A percentile compares a stretch with the other conserved stretches of the same genome.
Conservation (phyloP, 2,797 vertebrate species). For the Propithecus deckenii region DNA sequence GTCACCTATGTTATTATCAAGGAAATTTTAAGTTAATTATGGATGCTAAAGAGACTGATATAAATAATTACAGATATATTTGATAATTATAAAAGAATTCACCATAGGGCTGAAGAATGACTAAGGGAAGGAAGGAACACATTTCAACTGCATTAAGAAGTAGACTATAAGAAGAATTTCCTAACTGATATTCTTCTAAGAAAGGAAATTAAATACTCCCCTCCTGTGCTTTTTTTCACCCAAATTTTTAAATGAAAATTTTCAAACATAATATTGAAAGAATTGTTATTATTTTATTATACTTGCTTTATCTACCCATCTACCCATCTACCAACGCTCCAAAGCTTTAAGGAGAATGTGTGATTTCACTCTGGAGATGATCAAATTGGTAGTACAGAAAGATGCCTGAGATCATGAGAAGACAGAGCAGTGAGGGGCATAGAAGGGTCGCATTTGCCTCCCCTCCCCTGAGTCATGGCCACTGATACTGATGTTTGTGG, state of each 20-base stretch:
- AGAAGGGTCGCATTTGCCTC: neutral
- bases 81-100: neutral
- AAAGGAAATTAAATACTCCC: neutral
- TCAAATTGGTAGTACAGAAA: neutral
- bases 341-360: neutral
- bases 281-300: neutral
- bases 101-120: neutral
- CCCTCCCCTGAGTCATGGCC: neutral
- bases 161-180: constrained; percentile 7
- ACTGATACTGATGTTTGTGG: neutral
- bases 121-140: neutral
- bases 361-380: neutral
- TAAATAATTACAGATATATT: neutral
- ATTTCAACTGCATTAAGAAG: constrained; percentile 22
- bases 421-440: rapidly evolving
- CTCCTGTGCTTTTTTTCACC: neutral
- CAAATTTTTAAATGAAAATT: neutral
- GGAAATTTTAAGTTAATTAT: neutral
- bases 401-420: neutral
- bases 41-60: neutral
- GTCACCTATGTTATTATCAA: neutral
- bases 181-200: neutral
- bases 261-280: neutral
- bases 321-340: neutral
- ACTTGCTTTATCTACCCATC: neutral